Conservation (phyloP, 2,113 vertebrate genomes). For the Phycodurus eques region DNA sequence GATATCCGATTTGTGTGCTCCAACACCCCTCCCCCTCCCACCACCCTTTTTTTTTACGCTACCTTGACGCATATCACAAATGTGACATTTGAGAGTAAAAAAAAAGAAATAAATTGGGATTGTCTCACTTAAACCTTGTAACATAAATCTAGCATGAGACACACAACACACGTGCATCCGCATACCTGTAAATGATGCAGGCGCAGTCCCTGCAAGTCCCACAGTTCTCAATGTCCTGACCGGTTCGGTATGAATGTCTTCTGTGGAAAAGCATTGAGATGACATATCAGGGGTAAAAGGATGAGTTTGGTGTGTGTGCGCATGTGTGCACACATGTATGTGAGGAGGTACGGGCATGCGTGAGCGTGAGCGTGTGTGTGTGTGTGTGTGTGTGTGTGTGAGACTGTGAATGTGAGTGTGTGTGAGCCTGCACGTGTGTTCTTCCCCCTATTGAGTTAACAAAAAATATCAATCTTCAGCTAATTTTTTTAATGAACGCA, state of each 20-base stretch:
- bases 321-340: constrained; percentile 2
- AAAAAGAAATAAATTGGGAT: not conserved
- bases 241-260: constrained; percentile 81
- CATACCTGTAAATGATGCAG: constrained; percentile 87
- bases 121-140: not conserved
- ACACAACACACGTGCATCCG: constrained; percentile 3
- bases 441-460: not conserved
- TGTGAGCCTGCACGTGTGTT: not conserved
- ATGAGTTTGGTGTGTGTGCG: constrained; percentile 22
- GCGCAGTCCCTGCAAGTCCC: constrained; percentile 86
- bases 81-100: not conserved
- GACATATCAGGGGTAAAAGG: constrained; percentile 62
- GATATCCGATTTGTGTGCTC: too few relatives aligned
- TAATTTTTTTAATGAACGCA: constrained; percentile 64
- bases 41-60: too few relatives aligned
- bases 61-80: not conserved
- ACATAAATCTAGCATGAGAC: not conserved
- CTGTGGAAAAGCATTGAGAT: constrained; percentile 69
- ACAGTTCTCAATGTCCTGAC: constrained; percentile 86
- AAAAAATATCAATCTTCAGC: constrained; percentile 38
- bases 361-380: not conserved
- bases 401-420: constrained; percentile 11
- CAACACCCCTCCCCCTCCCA: too few relatives aligned
- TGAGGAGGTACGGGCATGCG: not conserved
- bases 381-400: not conserved